Conservation (phyloP, 2,113 vertebrate genomes). For the Syngnathoides biaculeatus region DNA sequence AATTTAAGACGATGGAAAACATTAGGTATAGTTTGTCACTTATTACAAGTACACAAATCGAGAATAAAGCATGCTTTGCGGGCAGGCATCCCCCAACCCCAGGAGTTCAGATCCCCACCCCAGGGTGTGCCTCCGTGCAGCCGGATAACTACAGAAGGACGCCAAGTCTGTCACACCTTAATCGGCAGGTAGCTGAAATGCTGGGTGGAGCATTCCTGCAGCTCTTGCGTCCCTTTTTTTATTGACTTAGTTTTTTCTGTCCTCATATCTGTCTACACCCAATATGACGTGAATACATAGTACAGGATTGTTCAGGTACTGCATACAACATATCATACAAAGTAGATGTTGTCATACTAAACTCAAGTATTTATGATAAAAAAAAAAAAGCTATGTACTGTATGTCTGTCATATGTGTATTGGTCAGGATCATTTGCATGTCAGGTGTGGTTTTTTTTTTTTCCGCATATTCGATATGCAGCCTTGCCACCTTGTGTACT, state of each 20-base stretch:
- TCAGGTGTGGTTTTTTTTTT: too few species aligned
- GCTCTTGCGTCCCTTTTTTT: slow-evolving; percentile 5
- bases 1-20: too few species aligned
- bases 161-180: slow-evolving; percentile 47
- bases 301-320: background rate
- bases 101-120: slow-evolving; percentile 7
- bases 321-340: background rate
- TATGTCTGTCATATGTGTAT: too few species aligned
- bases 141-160: slow-evolving; percentile 15
- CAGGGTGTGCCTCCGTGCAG: slow-evolving; percentile 44
- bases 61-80: too few species aligned
- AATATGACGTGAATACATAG: background rate
- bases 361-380: background rate
- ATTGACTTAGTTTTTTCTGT: slow-evolving; percentile 9
- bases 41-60: too few species aligned
- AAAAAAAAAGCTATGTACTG: background rate
- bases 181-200: slow-evolving; percentile 36
- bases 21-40: too few species aligned
- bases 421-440: too few species aligned
- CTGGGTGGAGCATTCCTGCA: slow-evolving; percentile 14
- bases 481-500: too few species aligned
- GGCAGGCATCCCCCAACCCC: background rate
- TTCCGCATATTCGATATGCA: too few species aligned
- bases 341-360: background rate
- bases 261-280: slow-evolving; percentile 5